These are phyloP conservation scores for Ophiodon elongatus DNA, from an alignment of 2,113 vertebrate genomes.

Conservation along the genomic window DNA sequence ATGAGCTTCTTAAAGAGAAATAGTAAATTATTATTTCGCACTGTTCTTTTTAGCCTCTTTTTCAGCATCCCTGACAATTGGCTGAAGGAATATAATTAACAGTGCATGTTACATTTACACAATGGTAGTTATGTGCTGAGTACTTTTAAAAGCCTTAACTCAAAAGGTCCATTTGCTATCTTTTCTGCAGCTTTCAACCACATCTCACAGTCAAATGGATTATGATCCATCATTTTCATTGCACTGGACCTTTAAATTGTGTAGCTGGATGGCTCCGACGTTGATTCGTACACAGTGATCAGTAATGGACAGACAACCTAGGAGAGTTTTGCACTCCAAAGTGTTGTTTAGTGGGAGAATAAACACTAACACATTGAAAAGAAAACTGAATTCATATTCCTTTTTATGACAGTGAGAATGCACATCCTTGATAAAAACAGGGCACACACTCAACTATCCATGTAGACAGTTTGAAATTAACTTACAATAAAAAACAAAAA, in stretches of 20 bases:
- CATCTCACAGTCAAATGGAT: background rate
- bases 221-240: background rate
- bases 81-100: background rate
- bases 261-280: background rate
- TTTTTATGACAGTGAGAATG: slow-evolving; percentile 6
- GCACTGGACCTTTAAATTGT: slow-evolving; percentile 6
- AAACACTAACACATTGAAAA: background rate
- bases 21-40: background rate
- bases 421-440: slow-evolving; percentile 21
- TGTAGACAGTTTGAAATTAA: slow-evolving; percentile 24
- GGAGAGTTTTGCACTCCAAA: background rate
- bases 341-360: background rate
- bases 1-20: slow-evolving; percentile 1
- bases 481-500: slow-evolving; percentile 4
- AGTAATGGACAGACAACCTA: slow-evolving; percentile 23
- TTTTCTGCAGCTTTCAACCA: background rate
- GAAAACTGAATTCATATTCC: slow-evolving; percentile 20
- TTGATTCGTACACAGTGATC: background rate
- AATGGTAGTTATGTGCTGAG: background rate
- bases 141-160: background rate
- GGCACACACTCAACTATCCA: slow-evolving; percentile 18
- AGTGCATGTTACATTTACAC: slow-evolving; percentile 1
- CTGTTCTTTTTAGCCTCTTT: background rate
- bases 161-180: background rate
- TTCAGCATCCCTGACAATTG: background rate